phyloP scores from a whole-genome alignment of 2,888 invertebrate species.

The Empis stercorea region DNA sequence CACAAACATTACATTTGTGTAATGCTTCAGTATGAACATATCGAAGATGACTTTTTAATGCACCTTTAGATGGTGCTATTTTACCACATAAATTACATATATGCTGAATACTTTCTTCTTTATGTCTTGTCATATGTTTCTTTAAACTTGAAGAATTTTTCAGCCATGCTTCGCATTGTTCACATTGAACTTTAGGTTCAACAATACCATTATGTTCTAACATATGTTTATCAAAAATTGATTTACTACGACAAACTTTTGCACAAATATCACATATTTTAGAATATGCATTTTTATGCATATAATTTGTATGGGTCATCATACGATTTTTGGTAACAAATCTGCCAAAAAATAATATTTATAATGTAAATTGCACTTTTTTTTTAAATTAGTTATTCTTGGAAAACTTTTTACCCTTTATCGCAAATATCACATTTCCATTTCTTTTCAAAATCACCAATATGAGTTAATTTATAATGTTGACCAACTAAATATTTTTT shows the following conservation, averaged over 20 bases:
- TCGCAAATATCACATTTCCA: constrained; percentile 14
- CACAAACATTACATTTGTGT: constrained; percentile 14
- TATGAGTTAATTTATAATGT: constrained; percentile 13
- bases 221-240: constrained; percentile 17
- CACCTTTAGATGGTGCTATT: constrained; percentile 29
- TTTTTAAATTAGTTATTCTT: background rate
- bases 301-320: constrained; percentile 12
- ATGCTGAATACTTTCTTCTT: constrained; percentile 23
- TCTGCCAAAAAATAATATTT: constrained; percentile 8
- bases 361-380: too few species aligned
- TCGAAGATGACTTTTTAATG: constrained; percentile 29
- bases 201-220: constrained; percentile 16
- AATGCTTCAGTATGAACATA: constrained; percentile 24
- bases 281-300: constrained; percentile 14
- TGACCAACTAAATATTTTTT: constrained; percentile 16
- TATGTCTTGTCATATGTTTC: constrained; percentile 30
- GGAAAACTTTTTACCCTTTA: constrained; percentile 12
- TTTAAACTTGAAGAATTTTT: constrained; percentile 25
- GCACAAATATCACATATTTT: constrained; percentile 20
- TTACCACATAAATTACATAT: constrained; percentile 30
- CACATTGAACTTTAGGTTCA: constrained; percentile 17
- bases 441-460: constrained; percentile 10
- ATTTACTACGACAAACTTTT: constrained; percentile 17
- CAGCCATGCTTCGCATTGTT: constrained; percentile 17
- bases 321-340: constrained; percentile 13